These are phyloP conservation scores for Phymastichus coffea DNA, from an alignment of 1,140 invertebrate genomes.

Conservation along the genomic window DNA sequence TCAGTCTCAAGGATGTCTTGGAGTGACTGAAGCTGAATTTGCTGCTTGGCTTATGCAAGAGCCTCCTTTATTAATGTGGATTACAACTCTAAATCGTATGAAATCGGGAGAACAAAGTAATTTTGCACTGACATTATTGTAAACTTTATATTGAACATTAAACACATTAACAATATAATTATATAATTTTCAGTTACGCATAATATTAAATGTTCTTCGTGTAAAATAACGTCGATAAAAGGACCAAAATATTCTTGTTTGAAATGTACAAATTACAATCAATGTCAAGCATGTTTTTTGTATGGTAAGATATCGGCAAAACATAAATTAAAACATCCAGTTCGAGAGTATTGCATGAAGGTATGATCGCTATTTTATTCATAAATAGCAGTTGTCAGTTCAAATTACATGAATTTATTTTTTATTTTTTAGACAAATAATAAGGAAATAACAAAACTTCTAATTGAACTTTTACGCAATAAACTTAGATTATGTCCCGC, in stretches of 20 bases:
- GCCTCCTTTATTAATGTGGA: slow-evolving; percentile 62
- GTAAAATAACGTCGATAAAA: slow-evolving; percentile 58
- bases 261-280: slow-evolving; percentile 74
- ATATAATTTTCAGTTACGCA: slow-evolving; percentile 60
- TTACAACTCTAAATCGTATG: slow-evolving; percentile 62
- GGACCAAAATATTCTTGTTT: slow-evolving; percentile 71
- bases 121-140: too few relatives aligned
- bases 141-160: background rate
- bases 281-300: slow-evolving; percentile 81
- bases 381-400: too few relatives aligned
- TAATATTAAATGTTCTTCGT: slow-evolving; percentile 60
- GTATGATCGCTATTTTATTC: too few relatives aligned
- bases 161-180: slow-evolving; percentile 8
- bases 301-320: slow-evolving; percentile 67
- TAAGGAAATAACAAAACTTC: slow-evolving; percentile 55
- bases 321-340: slow-evolving; percentile 76
- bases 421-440: slow-evolving; percentile 49
- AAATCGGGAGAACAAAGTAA: slow-evolving; percentile 59
- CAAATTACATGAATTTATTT: too few relatives aligned
- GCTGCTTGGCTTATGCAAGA: slow-evolving; percentile 62
- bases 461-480: slow-evolving; percentile 56
- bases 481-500: slow-evolving; percentile 52
- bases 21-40: slow-evolving; percentile 60
- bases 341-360: slow-evolving; percentile 74
- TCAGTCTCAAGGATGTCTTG: slow-evolving; percentile 56